Percentiles rank a stretch among this genome's conserved stretches.
Evolutionary conservation across 1,140 invertebrate genomes (phyloP).

Genomic region (Araneus ventricosus): DNA sequence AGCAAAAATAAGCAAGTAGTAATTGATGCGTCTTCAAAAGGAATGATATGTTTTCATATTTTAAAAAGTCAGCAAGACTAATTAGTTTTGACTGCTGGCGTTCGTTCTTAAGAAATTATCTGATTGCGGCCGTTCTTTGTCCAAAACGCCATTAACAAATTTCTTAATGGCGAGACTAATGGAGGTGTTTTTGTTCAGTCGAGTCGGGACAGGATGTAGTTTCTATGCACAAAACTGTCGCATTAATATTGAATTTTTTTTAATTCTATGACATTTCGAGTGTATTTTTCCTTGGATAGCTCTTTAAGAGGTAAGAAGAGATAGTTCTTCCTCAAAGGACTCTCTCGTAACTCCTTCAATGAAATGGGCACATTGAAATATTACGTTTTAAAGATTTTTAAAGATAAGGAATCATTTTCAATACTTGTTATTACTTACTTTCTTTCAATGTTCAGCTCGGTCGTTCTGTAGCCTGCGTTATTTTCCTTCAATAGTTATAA

Average conservation of each 20-base stretch:
- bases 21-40: constrained; percentile 8
- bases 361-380: neutral
- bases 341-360: neutral
- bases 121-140: constrained; percentile 44
- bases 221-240: constrained; percentile 24
- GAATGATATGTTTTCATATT: constrained; percentile 41
- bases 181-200: constrained; percentile 32
- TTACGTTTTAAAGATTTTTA: neutral
- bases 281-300: neutral
- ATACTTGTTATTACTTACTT: neutral
- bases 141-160: constrained; percentile 54
- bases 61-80: constrained; percentile 26
- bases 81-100: constrained; percentile 37
- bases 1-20: neutral
- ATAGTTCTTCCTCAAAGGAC: neutral
- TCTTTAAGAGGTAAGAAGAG: neutral
- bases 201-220: neutral
- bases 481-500: neutral
- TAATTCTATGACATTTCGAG: neutral
- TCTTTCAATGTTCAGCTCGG: neutral
- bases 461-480: neutral
- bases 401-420: neutral
- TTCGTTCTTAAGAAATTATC: constrained; percentile 36
- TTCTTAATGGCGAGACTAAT: constrained; percentile 50
- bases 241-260: constrained; percentile 49